Conservation (phyloP, 1,140 invertebrate species). For the Drosophila sechellia region DNA sequence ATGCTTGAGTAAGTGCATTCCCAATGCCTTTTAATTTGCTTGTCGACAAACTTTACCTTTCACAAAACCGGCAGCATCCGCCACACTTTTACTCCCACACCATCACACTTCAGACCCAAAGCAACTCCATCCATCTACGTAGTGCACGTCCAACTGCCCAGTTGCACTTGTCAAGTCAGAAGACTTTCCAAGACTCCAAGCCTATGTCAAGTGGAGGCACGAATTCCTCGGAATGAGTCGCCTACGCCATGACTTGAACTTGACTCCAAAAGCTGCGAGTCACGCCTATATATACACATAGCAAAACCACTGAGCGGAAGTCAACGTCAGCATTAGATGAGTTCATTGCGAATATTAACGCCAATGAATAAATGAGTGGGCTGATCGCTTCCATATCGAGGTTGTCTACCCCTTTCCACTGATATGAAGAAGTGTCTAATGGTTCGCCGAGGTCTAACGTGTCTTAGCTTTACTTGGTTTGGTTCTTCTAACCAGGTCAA, state of each 20-base stretch:
- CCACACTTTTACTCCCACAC: slow-evolving; percentile 32
- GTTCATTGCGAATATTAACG: slow-evolving; percentile 60
- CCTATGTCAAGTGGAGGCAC: slow-evolving; percentile 25
- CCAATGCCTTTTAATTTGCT: slow-evolving; percentile 18
- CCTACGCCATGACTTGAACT: slow-evolving; percentile 66
- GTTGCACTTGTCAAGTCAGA: slow-evolving; percentile 62
- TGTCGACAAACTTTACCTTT: slow-evolving; percentile 42
- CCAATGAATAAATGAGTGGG: slow-evolving; percentile 13
- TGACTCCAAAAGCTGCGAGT: slow-evolving; percentile 39
- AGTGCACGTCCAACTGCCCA: slow-evolving; percentile 60
- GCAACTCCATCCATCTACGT: slow-evolving; percentile 22
- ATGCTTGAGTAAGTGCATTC: slow-evolving; percentile 27
- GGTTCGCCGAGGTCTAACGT: slow-evolving; percentile 2
- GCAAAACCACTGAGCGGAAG: slow-evolving; percentile 52
- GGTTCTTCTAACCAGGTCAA: slow-evolving; percentile 16
- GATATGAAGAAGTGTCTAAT: slow-evolving; percentile 25
- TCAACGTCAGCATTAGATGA: slow-evolving; percentile 63
- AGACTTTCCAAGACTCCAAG: slow-evolving; percentile 49
- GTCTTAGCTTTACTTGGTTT: slow-evolving; percentile 1
- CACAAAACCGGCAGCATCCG: slow-evolving; percentile 43
- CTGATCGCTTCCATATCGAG: slow-evolving; percentile 3
- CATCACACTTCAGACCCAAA: slow-evolving; percentile 1
- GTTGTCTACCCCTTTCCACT: neutral
- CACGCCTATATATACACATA: slow-evolving; percentile 10
- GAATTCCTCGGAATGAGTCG: slow-evolving; percentile 61